Evolutionary conservation across 2,888 invertebrate genomes (phyloP).

Genomic region (Phanerotoma sp.): DNA sequence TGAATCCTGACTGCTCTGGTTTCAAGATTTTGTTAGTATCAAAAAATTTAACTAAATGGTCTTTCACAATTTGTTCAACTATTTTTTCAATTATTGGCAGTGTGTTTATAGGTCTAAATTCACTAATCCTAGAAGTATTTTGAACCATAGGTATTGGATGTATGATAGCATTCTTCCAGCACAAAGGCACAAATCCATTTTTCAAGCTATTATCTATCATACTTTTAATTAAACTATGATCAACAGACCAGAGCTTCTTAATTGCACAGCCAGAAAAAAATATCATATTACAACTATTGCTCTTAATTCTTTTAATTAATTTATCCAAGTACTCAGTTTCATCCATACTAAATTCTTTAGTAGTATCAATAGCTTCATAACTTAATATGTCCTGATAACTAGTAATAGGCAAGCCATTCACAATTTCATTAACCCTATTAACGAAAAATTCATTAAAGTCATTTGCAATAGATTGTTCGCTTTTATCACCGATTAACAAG

Average conservation of each 20-base stretch:
- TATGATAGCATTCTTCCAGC: constrained; percentile 11
- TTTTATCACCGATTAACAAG: not conserved
- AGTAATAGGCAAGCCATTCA: not conserved
- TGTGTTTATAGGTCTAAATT: constrained; percentile 19
- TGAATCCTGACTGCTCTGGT: constrained; percentile 17
- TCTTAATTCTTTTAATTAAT: too few species aligned
- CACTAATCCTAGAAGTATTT: constrained; percentile 7
- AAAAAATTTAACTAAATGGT: constrained; percentile 1
- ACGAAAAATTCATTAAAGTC: not conserved
- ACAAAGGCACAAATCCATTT: too few species aligned
- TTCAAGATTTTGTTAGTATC: constrained; percentile 6
- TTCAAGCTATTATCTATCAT: not conserved
- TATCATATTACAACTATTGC: too few species aligned
- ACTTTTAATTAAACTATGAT: too few species aligned
- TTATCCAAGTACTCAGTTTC: too few species aligned
- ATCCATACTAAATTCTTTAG: too few species aligned
- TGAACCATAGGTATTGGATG: constrained; percentile 14
- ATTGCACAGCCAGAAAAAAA: too few species aligned
- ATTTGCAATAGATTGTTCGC: not conserved
- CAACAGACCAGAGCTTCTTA: too few species aligned
- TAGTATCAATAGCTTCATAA: too few species aligned
- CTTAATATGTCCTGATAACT: not conserved
- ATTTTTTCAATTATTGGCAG: constrained; percentile 16
- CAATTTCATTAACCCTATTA: not conserved
- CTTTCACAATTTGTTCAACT: not conserved